Base-by-base conservation (phyloP, 2,888 invertebrate species). In the Fragum sueziense region DNA sequence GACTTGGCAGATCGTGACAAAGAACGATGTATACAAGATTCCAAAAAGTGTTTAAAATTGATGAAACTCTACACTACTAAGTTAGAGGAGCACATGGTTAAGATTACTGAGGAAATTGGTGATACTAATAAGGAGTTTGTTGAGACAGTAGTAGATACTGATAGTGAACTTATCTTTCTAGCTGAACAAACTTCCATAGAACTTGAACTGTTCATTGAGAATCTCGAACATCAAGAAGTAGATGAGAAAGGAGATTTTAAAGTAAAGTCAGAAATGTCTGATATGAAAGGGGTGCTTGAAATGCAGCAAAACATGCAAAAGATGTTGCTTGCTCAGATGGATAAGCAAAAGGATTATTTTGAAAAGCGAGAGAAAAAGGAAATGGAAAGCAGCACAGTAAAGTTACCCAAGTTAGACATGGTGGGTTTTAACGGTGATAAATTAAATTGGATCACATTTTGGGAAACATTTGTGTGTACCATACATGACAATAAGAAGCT, bases 381-480 rank as follows among this genome's bases (percentile, higher is more conserved):
- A n/a, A 3, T 17, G 20, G 25, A 69, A 11, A 34, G 41, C 22
- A 31, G 47, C 9, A 27, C 70, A 34, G 72, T 76, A 37, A 78
- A 74, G 57, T 37, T 78, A 22, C 78, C 78, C 0, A 74, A 74
- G 17, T 22, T 70, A 27, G 74, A 74, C 29, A 69, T 78, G 33
- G 34, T 37, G 31, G n/a, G 11, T 4, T 78, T 78, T 52, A 52
- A 27, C 57, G 78, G 70, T 52, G 47, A 74, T n/a, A 59, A 51
- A 20, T 17, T 74, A 29, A 17, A 79, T 14, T 74, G 65, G 79
- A 34, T 33, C 33, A 70, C 65, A 34, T 78, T 78, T 57, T 54
- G 78, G 78, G 74, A 78, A 17, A 51, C 74, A 31, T 78, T 70
- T 54, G 70, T 54, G 11, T 70, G 61, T 29, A 54, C 74, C n/a